Conservation (phyloP, 2,113 vertebrate species). For the Heptranchias perlo region DNA sequence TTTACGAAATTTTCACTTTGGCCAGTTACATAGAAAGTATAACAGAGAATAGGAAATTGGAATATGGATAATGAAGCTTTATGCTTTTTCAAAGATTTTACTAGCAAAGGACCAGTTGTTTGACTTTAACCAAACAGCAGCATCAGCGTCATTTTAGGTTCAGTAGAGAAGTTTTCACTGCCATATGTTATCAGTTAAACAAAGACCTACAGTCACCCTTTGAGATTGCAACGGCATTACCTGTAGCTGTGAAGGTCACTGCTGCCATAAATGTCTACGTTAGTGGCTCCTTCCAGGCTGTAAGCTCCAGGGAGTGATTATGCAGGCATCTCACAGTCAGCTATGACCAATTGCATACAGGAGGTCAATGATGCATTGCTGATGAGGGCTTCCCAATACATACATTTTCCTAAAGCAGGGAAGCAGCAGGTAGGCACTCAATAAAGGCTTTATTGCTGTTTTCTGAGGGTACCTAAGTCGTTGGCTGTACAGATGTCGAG, state of each 20-base stretch:
- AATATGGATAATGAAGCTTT: background rate
- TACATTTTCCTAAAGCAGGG: conserved; percentile 29
- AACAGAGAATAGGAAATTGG: background rate
- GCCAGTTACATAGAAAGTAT: background rate
- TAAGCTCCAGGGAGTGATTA: conserved; percentile 29
- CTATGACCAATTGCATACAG: conserved; percentile 33
- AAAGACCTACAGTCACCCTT: conserved; percentile 24
- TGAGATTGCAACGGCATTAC: background rate
- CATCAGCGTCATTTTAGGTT: conserved; percentile 30
- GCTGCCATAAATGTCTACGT: conserved; percentile 11
- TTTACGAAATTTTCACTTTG: background rate
- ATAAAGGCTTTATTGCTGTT: background rate
- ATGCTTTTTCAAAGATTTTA: background rate
- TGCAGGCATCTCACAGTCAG: conserved; percentile 29
- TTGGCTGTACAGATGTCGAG: background rate
- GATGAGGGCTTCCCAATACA: conserved; percentile 14
- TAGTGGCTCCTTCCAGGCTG: conserved; percentile 29
- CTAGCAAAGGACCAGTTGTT: background rate
- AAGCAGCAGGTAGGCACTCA: background rate
- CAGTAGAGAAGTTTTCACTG: conserved; percentile 17
- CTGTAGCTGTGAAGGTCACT: conserved; percentile 33
- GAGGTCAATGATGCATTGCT: conserved; percentile 29
- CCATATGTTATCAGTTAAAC: conserved; percentile 10
- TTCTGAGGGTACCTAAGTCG: background rate
- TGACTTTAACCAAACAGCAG: conserved; percentile 1